Evolutionary conservation across 2,888 invertebrate species (phyloP).

Genomic region (Yponomeuta cagnagella): DNA sequence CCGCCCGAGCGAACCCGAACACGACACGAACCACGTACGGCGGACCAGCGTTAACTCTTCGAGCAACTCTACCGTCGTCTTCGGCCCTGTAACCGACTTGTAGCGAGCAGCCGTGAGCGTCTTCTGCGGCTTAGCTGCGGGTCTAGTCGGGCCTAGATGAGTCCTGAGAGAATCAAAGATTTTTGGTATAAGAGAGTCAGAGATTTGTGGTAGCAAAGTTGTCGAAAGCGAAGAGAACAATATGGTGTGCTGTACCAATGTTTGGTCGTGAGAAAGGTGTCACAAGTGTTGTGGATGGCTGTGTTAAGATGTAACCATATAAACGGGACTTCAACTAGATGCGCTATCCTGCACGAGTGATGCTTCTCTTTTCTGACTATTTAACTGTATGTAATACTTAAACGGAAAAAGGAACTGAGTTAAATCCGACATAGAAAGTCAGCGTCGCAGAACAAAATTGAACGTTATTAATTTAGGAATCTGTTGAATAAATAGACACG

Average conservation of each 20-base stretch:
- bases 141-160: slow-evolving; percentile 37
- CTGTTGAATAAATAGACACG: no score
- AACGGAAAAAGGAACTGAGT: no score
- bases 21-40: slow-evolving; percentile 49
- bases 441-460: no score
- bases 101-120: slow-evolving; percentile 49
- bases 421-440: no score
- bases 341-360: no score
- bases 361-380: no score
- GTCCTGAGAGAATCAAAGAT: neutral
- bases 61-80: slow-evolving; percentile 65
- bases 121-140: slow-evolving; percentile 40
- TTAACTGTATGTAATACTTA: no score
- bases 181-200: neutral
- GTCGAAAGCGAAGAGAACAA: neutral
- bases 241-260: neutral
- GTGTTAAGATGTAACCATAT: no score
- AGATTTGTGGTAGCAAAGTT: neutral
- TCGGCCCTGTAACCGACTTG: slow-evolving; percentile 79
- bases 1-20: slow-evolving; percentile 54
- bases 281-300: no score
- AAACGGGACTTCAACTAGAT: no score
- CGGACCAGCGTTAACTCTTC: slow-evolving; percentile 55
- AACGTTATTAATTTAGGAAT: no score
- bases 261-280: neutral